Conservation (phyloP, 2,113 vertebrate species). For the Podarcis cretensis region DNA sequence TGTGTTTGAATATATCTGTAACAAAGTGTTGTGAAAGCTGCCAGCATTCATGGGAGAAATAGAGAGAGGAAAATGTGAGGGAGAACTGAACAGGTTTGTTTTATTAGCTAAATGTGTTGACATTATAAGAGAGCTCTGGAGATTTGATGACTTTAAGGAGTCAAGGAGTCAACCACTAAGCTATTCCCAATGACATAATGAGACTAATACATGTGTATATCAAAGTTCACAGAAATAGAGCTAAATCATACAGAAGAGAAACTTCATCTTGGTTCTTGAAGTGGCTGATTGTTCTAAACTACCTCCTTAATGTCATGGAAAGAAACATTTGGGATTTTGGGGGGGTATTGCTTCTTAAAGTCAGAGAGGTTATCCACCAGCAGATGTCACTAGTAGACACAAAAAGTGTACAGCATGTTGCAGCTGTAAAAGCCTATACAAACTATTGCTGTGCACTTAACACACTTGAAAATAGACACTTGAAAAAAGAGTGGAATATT, state of each 20-base stretch:
- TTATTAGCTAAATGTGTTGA: background rate
- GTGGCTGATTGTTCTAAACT: background rate
- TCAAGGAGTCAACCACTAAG: background rate
- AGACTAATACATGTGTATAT: background rate
- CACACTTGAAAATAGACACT: background rate
- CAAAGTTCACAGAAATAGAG: background rate
- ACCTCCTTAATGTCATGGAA: background rate
- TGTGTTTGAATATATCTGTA: background rate
- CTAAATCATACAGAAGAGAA: background rate
- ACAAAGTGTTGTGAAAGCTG: background rate
- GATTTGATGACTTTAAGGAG: background rate
- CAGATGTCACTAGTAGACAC: conserved; percentile 35
- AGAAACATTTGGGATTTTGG: background rate
- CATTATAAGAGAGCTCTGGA: background rate
- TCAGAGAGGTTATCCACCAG: background rate
- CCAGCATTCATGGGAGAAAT: background rate
- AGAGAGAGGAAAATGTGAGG: background rate
- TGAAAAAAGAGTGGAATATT: background rate
- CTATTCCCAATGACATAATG: background rate
- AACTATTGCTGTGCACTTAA: background rate
- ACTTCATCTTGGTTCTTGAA: background rate
- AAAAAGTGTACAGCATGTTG: background rate
- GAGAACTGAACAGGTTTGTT: background rate
- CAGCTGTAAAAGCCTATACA: background rate
- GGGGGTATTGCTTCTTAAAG: background rate